Evolutionary conservation across 2,113 vertebrate species (phyloP).

Genomic region (Anser brachyrhynchus): DNA sequence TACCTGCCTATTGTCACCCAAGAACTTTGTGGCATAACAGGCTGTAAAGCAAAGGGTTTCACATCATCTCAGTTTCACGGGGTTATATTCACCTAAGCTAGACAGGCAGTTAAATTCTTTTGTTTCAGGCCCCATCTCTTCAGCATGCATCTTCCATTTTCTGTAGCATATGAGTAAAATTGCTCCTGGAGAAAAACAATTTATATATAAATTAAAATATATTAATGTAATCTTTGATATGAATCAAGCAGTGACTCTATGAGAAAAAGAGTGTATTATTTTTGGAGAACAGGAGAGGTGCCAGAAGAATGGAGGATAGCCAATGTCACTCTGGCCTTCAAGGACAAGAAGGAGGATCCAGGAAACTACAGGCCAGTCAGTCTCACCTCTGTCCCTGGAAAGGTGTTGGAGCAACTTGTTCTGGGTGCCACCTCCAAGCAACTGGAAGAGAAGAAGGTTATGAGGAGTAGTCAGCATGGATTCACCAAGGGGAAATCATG

Average conservation of each 20-base stretch:
- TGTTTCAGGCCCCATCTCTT: neutral
- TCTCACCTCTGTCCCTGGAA: no score
- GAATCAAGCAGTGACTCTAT: neutral
- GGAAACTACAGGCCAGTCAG: no score
- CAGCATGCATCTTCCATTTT: neutral
- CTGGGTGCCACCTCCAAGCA: no score
- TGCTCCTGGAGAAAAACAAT: neutral
- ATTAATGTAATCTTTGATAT: neutral
- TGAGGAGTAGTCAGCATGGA: no score
- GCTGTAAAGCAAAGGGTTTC: neutral
- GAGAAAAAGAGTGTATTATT: neutral
- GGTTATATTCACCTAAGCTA: neutral
- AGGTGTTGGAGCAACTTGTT: no score
- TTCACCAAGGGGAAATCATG: no score
- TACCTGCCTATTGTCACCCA: neutral
- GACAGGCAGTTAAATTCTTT: accelerated
- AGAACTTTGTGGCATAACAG: neutral
- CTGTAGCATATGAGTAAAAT: neutral
- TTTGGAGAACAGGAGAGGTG: no score
- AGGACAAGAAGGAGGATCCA: no score
- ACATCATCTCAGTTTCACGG: neutral
- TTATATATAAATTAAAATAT: neutral
- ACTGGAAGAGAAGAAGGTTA: no score
- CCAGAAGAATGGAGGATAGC: no score
- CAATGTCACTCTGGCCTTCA: no score